Evolutionary conservation across 2,797 vertebrate species (phyloP).

Genomic region (Channa striata): DNA sequence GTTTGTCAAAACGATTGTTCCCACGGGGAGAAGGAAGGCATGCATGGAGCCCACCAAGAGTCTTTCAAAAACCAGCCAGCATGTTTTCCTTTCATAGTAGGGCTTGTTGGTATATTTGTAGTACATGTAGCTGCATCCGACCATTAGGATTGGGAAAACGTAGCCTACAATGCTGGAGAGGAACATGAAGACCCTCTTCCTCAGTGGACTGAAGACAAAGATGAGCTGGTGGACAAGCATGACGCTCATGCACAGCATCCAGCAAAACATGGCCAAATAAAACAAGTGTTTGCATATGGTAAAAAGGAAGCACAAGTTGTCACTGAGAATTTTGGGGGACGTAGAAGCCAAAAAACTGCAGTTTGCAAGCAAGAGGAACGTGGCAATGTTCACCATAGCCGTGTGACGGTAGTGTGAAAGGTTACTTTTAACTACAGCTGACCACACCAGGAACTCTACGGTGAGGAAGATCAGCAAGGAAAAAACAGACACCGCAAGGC

Average conservation of each 20-base stretch:
- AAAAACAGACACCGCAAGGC: conserved; percentile 81
- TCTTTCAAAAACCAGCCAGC: conserved; percentile 79
- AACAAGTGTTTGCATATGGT: conserved; percentile 83
- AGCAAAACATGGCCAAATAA: conserved; percentile 85
- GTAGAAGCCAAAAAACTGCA: conserved; percentile 77
- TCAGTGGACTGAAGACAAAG: conserved; percentile 85
- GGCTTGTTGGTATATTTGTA: conserved; percentile 44
- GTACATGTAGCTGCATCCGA: conserved; percentile 79
- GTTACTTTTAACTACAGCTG: conserved; percentile 82
- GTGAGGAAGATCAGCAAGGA: conserved; percentile 81
- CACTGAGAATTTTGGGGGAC: background rate
- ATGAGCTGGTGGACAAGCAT: conserved; percentile 88
- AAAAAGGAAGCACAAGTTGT: conserved; percentile 66
- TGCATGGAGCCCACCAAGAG: conserved; percentile 79
- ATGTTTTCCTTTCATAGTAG: conserved; percentile 55
- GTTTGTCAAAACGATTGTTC: conserved; percentile 81
- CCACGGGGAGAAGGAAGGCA: conserved; percentile 84
- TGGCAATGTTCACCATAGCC: conserved; percentile 83
- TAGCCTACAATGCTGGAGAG: conserved; percentile 85
- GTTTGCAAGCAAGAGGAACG: conserved; percentile 81
- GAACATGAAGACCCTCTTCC: conserved; percentile 84
- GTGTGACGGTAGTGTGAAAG: conserved; percentile 87
- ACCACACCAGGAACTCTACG: conserved; percentile 84
- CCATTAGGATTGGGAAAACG: conserved; percentile 76
- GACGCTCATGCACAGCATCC: conserved; percentile 86